phyloP scores from a whole-genome alignment of 2,113 vertebrate species.

The Sarotherodon lohbergeri region DNA sequence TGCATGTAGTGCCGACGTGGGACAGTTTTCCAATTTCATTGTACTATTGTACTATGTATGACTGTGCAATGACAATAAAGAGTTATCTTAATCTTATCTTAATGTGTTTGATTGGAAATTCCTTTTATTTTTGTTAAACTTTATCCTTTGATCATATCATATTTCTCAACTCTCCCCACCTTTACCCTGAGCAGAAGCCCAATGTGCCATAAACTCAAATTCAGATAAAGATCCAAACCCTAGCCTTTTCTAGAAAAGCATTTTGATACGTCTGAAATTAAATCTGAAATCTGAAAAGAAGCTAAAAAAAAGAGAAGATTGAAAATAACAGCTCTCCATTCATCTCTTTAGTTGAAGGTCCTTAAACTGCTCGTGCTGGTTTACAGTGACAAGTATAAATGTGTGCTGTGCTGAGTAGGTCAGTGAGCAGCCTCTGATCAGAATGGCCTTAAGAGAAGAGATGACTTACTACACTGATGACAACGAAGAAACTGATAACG shows the following conservation, averaged over 20 bases:
- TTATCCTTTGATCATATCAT: not conserved
- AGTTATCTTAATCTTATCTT: not conserved
- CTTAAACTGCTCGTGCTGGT: not conserved
- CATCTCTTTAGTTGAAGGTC: not conserved
- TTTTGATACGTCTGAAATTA: not conserved
- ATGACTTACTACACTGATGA: not conserved
- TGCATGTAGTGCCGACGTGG: not conserved
- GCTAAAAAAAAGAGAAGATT: not conserved
- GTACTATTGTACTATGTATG: not conserved
- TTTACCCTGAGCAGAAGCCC: not conserved
- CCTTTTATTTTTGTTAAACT: not conserved
- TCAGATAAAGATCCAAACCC: not conserved
- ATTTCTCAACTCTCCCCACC: not conserved
- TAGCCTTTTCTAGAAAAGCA: not conserved
- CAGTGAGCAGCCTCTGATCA: not conserved
- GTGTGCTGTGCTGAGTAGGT: not conserved
- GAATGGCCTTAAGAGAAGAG: not conserved
- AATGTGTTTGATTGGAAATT: not conserved
- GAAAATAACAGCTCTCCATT: accelerated
- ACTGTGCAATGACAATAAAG: not conserved
- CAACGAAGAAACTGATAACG: not conserved
- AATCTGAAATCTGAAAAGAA: not conserved
- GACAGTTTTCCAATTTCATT: not conserved
- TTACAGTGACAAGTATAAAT: not conserved
- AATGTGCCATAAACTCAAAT: not conserved